A percentile compares a stretch with the other conserved stretches of the same genome.
Evolutionary conservation across 2,113 vertebrate species (phyloP).

Genomic region (Colinus virginianus): DNA sequence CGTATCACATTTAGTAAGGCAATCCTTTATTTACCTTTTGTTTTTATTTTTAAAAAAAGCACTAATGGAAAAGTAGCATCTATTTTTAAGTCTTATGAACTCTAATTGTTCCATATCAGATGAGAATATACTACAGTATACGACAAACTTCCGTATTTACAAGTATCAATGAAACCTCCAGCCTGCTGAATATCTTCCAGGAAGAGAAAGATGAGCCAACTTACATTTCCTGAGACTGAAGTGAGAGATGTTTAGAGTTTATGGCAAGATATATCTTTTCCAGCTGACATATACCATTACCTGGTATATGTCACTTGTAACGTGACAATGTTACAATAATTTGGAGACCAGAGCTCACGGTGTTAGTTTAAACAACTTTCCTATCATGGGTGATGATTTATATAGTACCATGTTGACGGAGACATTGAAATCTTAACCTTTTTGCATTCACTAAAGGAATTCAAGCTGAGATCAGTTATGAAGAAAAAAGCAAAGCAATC

Average conservation of each 20-base stretch:
- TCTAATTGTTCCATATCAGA: slow-evolving; percentile 81
- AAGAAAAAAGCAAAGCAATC: slow-evolving; percentile 73
- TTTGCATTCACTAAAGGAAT: slow-evolving; percentile 62
- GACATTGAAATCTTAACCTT: slow-evolving; percentile 72
- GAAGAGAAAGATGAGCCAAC: slow-evolving; percentile 84
- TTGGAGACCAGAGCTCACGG: slow-evolving; percentile 77
- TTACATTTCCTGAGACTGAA: slow-evolving; percentile 89
- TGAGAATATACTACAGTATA: slow-evolving; percentile 76
- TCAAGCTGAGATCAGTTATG: slow-evolving; percentile 64
- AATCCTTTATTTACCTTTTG: slow-evolving; percentile 78
- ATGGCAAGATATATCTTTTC: slow-evolving; percentile 82
- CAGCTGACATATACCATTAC: slow-evolving; percentile 95
- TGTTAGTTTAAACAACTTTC: slow-evolving; percentile 72
- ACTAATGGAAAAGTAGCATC: slow-evolving; percentile 77
- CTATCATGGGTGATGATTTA: slow-evolving; percentile 66
- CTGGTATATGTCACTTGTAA: slow-evolving; percentile 81
- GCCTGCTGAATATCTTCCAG: slow-evolving; percentile 86
- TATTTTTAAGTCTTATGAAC: slow-evolving; percentile 80
- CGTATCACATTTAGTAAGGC: slow-evolving; percentile 78
- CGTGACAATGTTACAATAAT: slow-evolving; percentile 82
- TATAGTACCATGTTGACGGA: slow-evolving; percentile 50
- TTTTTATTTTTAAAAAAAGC: slow-evolving; percentile 74
- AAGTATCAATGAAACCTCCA: slow-evolving; percentile 83
- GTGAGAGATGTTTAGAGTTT: slow-evolving; percentile 90
- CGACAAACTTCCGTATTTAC: slow-evolving; percentile 86